Evolutionary conservation across 2,797 vertebrate species (phyloP).

Genomic region (Lagocephalus sceleratus): DNA sequence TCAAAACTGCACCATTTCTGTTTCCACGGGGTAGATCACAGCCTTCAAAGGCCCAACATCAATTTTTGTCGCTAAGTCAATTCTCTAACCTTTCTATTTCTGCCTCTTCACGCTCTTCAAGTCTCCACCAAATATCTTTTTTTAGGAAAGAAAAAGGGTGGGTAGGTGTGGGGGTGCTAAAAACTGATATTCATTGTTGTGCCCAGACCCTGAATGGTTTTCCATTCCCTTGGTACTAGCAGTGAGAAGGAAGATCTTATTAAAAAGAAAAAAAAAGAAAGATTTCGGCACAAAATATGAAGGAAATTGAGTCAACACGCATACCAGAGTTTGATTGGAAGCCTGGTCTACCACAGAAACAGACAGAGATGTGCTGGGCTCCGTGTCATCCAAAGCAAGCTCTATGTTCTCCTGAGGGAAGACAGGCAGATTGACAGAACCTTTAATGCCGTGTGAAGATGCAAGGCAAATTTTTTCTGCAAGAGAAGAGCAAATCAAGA

Average conservation of each 20-base stretch:
- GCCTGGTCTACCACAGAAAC: constrained; percentile 89
- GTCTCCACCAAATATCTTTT: constrained; percentile 37
- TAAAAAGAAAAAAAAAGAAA: not conserved
- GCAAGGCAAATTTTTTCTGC: constrained; percentile 4
- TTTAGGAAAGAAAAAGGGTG: constrained; percentile 1
- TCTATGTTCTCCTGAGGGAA: constrained; percentile 90
- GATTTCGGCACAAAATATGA: not conserved
- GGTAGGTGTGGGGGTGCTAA: too few species aligned
- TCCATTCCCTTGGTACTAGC: constrained; percentile 3
- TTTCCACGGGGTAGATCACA: constrained; percentile 68
- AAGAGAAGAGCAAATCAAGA: not conserved
- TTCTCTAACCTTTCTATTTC: constrained; percentile 63
- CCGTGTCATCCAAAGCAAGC: constrained; percentile 85
- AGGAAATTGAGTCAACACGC: constrained; percentile 30
- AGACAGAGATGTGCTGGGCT: constrained; percentile 80
- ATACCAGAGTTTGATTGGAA: constrained; percentile 92
- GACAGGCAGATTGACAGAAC: constrained; percentile 41
- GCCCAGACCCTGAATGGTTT: constrained; percentile 25
- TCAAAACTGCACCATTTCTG: constrained; percentile 61
- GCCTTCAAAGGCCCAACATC: constrained; percentile 60
- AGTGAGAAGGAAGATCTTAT: not conserved
- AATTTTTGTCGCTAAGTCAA: constrained; percentile 65
- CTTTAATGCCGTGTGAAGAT: constrained; percentile 19
- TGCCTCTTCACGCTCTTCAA: constrained; percentile 31
- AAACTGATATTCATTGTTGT: constrained; percentile 16